Conservation (phyloP, 2,113 vertebrate species). For the Barbus barbus region DNA sequence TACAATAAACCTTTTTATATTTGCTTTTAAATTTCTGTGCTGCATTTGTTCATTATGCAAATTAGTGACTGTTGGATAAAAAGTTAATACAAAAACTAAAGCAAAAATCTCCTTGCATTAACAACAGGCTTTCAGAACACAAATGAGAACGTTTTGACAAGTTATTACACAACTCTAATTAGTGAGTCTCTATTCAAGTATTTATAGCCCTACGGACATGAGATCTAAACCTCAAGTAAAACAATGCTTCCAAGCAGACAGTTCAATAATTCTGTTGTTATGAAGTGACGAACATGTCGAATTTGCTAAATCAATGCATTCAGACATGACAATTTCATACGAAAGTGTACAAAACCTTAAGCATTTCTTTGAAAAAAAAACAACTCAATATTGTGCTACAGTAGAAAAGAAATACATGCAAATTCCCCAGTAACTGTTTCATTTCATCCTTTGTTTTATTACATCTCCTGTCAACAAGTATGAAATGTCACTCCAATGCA, state of each 20-base stretch:
- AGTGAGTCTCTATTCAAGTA: neutral
- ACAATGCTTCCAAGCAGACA: too few species aligned
- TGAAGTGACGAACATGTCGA: neutral
- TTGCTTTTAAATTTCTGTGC: conserved; percentile 33
- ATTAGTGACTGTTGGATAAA: neutral
- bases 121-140: neutral
- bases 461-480: neutral
- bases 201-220: neutral
- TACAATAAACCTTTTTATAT: conserved; percentile 67
- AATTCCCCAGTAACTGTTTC: neutral
- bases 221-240: neutral
- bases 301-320: neutral
- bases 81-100: neutral
- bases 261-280: neutral
- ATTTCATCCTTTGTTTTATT: neutral
- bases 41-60: neutral
- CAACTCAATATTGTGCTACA: neutral
- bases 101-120: neutral
- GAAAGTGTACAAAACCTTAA: neutral
- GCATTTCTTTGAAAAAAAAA: neutral
- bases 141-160: neutral
- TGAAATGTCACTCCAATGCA: neutral
- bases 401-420: neutral
- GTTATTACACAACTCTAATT: neutral
- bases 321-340: neutral